Base-by-base conservation (phyloP, 1,140 invertebrate species). In the Seison nebaliae region DNA sequence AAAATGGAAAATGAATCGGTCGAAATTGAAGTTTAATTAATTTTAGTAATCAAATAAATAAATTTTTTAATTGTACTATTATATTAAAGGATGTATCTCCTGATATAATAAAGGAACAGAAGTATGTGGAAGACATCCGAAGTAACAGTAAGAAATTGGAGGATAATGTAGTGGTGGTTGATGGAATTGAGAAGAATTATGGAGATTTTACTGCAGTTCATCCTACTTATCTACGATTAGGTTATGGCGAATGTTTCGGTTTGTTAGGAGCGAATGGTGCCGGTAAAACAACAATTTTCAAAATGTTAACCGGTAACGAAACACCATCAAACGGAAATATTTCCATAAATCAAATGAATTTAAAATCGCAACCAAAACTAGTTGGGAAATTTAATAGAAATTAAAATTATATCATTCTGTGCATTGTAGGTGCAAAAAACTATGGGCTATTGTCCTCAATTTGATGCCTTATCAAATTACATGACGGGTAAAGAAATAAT, bases 221-320 rank as follows among this genome's bases (percentile, higher is more conserved):
- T 17, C 21, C n/a, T 16, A 14, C 26, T 4, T 28, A 14, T 26
- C 17, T 37, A 28, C 67, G 56, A 5, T 63, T 67, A n/a, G 60
- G 64, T 7, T 43, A 52, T 18, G 63, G 62, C 5, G 73, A 86
- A 60, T 84, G 78, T 50, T 86, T 86, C 55, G 80, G 80, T 1
- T 56, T 91, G 22, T 60, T 91, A 18, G 81, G 81, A 7, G 66
- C 76, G 2, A 81, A 81, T 54, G 75, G 75, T n/a, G 74, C 74
- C 20, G 71, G 71, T 4, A 74, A 78, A 60, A 79, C 77, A 2
- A 73, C 73, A 3, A 77, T 74, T 1, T 83, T 83, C 50, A 73
- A 74, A 53, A 79, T 81, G 73, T 55, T 81, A 15, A 52, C 49
- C 7, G 52, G 49, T 18, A 57, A 62, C 45, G 46, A 53, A 21